These are phyloP conservation scores for Pocillopora verrucosa DNA, from an alignment of 64 coral and sea anemone genomes.

Conservation along the genomic window DNA sequence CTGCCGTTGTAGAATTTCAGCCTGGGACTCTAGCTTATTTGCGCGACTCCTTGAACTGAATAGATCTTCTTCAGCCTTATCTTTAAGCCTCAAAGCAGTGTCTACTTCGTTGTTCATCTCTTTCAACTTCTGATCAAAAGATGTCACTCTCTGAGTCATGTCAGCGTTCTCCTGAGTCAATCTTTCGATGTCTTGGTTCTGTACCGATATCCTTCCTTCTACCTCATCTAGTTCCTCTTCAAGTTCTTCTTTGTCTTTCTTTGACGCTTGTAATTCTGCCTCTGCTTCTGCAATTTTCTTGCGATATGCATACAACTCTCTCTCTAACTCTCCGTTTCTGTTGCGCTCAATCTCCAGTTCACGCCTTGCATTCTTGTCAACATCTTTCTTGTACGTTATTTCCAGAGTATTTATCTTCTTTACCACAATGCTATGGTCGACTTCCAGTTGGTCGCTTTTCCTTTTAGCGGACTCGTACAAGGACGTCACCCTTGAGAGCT, in stretches of 20 bases:
- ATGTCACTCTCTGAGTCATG: constrained; percentile 45
- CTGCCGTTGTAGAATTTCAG: constrained; percentile 74
- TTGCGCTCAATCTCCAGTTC: constrained; percentile 72
- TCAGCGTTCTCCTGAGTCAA: constrained; percentile 71
- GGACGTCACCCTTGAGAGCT: constrained; percentile 53
- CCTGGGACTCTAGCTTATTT: constrained; percentile 83
- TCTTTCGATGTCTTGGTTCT: constrained; percentile 82
- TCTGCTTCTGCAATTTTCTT: constrained; percentile 66
- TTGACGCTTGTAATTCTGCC: constrained; percentile 48
- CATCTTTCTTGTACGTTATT: constrained; percentile 47
- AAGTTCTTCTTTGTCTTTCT: constrained; percentile 83
- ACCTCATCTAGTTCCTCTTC: constrained; percentile 76
- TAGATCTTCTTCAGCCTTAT: constrained; percentile 73
- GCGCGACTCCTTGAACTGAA: constrained; percentile 58
- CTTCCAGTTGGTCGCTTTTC: constrained; percentile 70
- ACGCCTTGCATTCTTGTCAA: constrained; percentile 54
- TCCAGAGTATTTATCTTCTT: constrained; percentile 70
- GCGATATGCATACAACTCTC: constrained; percentile 55
- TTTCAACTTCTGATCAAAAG: constrained; percentile 62
- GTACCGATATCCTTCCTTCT: constrained; percentile 57
- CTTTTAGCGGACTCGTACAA: constrained; percentile 70
- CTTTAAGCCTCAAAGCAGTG: constrained; percentile 67
- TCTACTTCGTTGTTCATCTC: constrained; percentile 73
- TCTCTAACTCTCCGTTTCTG: constrained; percentile 57
- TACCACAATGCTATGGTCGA: constrained; percentile 64